phyloP scores from a whole-genome alignment of 1,140 invertebrate genomes.

The Hypsibius dujardini region DNA sequence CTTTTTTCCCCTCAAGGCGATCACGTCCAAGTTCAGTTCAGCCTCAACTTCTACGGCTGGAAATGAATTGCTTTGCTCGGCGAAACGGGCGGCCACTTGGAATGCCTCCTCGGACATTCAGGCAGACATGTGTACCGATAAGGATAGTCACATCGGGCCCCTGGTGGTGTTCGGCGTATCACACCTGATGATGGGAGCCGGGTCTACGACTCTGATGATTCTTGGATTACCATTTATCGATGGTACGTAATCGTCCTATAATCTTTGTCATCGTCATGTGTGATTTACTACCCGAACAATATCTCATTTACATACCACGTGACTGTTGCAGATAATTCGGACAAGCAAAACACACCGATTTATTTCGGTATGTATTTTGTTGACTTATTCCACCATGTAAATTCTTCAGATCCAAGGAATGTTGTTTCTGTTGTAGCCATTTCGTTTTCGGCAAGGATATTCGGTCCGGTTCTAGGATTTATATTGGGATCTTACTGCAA shows the following conservation, averaged over 20 bases:
- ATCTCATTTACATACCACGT: too few species aligned
- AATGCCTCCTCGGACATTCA: too few species aligned
- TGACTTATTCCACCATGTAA: too few species aligned
- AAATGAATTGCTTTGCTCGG: too few species aligned
- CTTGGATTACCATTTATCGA: conserved; percentile 8
- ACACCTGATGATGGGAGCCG: not conserved
- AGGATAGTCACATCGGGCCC: too few species aligned
- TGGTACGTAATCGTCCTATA: too few species aligned
- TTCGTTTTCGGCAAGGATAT: conserved; percentile 13
- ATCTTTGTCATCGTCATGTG: too few species aligned
- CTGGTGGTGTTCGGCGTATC: not conserved
- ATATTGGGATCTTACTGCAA: not conserved
- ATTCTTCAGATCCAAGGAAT: too few species aligned
- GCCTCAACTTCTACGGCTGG: too few species aligned
- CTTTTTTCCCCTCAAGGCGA: not conserved
- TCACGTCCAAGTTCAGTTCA: not conserved
- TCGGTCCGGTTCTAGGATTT: not conserved
- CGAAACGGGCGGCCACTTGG: not conserved
- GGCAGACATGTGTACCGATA: too few species aligned
- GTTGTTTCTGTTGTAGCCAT: conserved; percentile 2
- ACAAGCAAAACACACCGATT: not conserved
- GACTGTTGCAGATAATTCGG: too few species aligned
- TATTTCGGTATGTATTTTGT: conserved; percentile 1
- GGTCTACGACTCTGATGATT: not conserved
- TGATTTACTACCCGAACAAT: too few species aligned